Evolutionary conservation across 2,113 vertebrate genomes (phyloP).

Genomic region (Notiomystis cincta): DNA sequence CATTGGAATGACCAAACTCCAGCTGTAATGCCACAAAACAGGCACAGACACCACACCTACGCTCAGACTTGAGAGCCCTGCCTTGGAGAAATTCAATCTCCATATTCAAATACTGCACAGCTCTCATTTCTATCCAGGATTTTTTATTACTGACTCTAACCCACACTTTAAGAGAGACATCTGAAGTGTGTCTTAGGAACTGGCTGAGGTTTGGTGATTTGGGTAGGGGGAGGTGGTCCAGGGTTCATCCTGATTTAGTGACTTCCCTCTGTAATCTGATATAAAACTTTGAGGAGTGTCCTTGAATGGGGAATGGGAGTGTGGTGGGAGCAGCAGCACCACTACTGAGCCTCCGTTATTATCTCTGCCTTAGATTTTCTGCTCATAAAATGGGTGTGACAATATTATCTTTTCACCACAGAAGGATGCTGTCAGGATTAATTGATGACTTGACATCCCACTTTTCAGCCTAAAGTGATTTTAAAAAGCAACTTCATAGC

Average conservation of each 20-base stretch:
- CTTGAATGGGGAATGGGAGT: not conserved
- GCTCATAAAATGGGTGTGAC: slow-evolving; percentile 21
- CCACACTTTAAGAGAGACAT: not conserved
- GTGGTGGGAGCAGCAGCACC: not conserved
- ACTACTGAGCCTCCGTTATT: not conserved
- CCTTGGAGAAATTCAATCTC: not conserved
- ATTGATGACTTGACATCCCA: slow-evolving; percentile 47
- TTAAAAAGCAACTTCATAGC: not conserved
- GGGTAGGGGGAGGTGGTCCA: not conserved
- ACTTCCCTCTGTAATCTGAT: not conserved
- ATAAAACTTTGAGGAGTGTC: not conserved
- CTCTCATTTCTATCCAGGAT: not conserved
- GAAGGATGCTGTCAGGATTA: slow-evolving; percentile 58
- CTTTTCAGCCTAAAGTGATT: slow-evolving; percentile 21
- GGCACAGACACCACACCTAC: not conserved
- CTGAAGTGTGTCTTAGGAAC: not conserved
- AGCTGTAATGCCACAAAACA: not conserved
- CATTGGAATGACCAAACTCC: not conserved
- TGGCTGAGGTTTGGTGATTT: not conserved
- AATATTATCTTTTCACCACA: slow-evolving; percentile 47
- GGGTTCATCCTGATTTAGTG: not conserved
- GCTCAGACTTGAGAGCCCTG: not conserved
- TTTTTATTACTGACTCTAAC: not conserved
- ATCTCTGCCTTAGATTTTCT: not conserved
- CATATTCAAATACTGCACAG: not conserved